Evolutionary conservation across 2,113 vertebrate species (phyloP), one percentile per base, ranked within the genome.

Genomic region (Rhagologus leucostigma): DNA sequence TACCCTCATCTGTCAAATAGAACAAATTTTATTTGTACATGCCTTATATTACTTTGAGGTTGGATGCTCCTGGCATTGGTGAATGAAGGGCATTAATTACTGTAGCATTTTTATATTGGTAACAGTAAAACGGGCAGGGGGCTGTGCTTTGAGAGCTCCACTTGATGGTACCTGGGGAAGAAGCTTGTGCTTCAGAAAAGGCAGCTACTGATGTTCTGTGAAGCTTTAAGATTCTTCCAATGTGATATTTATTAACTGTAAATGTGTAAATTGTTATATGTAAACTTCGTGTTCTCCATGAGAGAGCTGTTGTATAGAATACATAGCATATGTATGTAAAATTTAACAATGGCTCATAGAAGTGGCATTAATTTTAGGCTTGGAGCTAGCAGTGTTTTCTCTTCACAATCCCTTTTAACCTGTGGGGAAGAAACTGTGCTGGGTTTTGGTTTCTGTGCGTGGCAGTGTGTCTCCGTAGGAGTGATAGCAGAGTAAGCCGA

Each of bases 401-500:
- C n/a, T 50, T 44, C 15, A 33, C 41, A 18, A 1, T 64, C 29
- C 62, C 47, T 70, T 87, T 85, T 39, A 19, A 64, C 22, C 33
- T 44, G 52, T 49, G 42, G 69, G 69, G 33, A 80, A 6, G 67
- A 76, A 56, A 59, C 56, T 35, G 69, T 81, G 79, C 24, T 5
- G 1, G 19, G 60, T 11, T 94, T 64, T 89, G 44, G 37, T 55
- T 69, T 92, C 84, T 94, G 78, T 94, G 57, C 3, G 0, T 57
- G 64, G 29, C 39, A 70, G 83, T 59, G 27, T 79, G 63, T 73
- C 20, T 65, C 92, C 81, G 77, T 39, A 69, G 90, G 85, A 87
- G 96, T 84, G 87, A 59, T 87, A 82, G 70, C 76, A 69, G 83
- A 86, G 81, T 94, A 89, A 96, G 97, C 84, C 18, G 95, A 96